Base-by-base conservation (phyloP, 2,113 vertebrate species). In the Eudorcas thomsonii region DNA sequence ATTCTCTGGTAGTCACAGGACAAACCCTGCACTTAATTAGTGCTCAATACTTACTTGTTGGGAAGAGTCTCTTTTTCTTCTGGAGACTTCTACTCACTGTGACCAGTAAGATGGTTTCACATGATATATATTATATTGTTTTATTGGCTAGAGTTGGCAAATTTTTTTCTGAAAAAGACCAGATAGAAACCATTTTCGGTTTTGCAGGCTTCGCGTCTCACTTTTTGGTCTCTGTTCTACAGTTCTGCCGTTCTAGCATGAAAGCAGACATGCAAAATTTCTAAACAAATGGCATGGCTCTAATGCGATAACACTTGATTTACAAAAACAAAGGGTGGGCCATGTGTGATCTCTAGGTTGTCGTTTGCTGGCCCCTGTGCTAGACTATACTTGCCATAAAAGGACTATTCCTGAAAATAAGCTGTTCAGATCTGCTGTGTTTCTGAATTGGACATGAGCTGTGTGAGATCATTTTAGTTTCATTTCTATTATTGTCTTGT, bases 311-410 rank as follows among this genome's bases (percentile, higher is more conserved):
- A 67, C 82, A 39, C 14, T 77, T 50, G n/a, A 71, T 48, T 90
- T 77, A 30, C 7, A 36, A 14, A 90, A 83, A 30, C 16, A 67
- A 5, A 19, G 1, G 28, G 0, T 16, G 1, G 91, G 23, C 36
- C 39, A 1, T 7, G 1, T 52, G 54, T 43, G 54, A 28, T 55
- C 54, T 0, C 15, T 3, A 3, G 25, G 52, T 12, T 14, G 1
- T 5, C 4, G 11, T 50, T 60, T 74, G 39, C 26, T 14, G 16
- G 16, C 19, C 50, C 6, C 26, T 14, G 5, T 25, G 12, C 52
- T 71, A 43, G 25, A 28, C 25, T 1, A 0, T n/a, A 52, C 54
- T n/a, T 36, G 3, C 6, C 30, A 17, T 25, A 39, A 93, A 85
- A n/a, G 28, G 60, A 77, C 59, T 43, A 5, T 83, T 93, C 33